These are phyloP conservation scores for Steinernema hermaphroditum DNA, from an alignment of 2,888 invertebrate genomes.

Conservation along the genomic window DNA sequence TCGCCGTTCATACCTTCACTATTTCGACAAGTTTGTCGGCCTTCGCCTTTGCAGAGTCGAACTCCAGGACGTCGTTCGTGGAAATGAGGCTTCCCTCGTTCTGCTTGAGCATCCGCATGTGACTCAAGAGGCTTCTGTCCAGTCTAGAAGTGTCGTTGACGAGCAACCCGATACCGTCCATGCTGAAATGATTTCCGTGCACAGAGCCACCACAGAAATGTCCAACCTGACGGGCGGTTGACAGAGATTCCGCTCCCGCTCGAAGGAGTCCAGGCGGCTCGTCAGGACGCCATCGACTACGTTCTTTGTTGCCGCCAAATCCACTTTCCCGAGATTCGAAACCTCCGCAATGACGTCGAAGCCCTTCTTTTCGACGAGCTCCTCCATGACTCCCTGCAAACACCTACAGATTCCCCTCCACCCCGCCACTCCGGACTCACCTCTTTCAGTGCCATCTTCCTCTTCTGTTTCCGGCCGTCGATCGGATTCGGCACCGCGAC, in stretches of 20 bases:
- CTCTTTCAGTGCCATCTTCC: constrained; percentile 11
- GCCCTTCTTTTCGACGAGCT: not conserved
- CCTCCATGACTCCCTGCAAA: not conserved
- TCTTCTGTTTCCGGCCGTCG: not conserved
- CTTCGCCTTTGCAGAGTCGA: constrained; percentile 48
- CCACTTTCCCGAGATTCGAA: constrained; percentile 7
- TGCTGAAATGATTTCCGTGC: constrained; percentile 33
- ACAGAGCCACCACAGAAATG: not conserved
- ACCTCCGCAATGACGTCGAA: constrained; percentile 4
- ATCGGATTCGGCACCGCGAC: not conserved
- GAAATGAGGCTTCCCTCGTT: constrained; percentile 39
- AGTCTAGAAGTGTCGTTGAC: constrained; percentile 40
- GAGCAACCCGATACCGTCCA: constrained; percentile 39
- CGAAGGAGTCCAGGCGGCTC: constrained; percentile 10
- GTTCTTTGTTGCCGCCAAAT: not conserved
- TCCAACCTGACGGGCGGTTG: constrained; percentile 18
- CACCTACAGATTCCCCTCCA: not conserved
- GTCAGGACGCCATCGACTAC: constrained; percentile 3
- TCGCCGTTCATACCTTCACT: constrained; percentile 33
- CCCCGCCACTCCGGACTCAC: not conserved
- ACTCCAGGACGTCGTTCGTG: constrained; percentile 49
- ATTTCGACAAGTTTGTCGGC: constrained; percentile 47
- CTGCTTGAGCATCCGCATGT: constrained; percentile 45
- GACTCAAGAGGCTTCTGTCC: constrained; percentile 45
- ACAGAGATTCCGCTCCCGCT: constrained; percentile 6